Conservation (phyloP, 2,888 invertebrate species). For the Elmis aenea region DNA sequence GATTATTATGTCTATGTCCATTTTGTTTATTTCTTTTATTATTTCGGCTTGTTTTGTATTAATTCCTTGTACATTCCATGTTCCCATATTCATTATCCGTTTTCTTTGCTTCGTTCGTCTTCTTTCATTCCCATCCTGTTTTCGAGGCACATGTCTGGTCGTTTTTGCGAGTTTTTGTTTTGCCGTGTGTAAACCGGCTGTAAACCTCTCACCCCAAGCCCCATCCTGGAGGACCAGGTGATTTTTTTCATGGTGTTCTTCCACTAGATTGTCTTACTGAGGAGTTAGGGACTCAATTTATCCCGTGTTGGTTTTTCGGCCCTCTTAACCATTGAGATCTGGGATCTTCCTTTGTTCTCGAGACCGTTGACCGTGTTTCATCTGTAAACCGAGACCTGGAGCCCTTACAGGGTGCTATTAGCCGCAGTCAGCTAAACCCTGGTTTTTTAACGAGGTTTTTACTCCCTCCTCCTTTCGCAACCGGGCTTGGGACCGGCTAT, state of each 20-base stretch:
- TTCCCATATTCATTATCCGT: too few relatives aligned
- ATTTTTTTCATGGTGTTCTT: too few relatives aligned
- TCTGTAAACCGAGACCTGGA: slow-evolving; percentile 2
- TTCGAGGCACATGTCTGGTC: not conserved
- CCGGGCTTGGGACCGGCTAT: too few relatives aligned
- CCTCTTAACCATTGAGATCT: too few relatives aligned
- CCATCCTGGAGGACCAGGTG: slow-evolving; percentile 1
- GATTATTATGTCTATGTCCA: slow-evolving; percentile 12
- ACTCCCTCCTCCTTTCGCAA: too few relatives aligned
- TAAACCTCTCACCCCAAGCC: not conserved
- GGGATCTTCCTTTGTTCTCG: not conserved
- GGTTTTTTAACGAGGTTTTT: slow-evolving; percentile 4
- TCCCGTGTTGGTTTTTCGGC: too few relatives aligned
- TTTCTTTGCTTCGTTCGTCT: slow-evolving; percentile 30
- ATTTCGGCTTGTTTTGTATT: slow-evolving; percentile 6
- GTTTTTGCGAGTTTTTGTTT: too few relatives aligned
- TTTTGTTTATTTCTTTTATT: slow-evolving; percentile 1
- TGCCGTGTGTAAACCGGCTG: not conserved
- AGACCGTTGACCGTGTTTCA: not conserved
- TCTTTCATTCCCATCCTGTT: not conserved
- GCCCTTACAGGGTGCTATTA: slow-evolving; percentile 3
- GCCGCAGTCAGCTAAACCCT: slow-evolving; percentile 3
- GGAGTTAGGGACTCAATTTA: too few relatives aligned
- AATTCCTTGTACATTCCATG: slow-evolving; percentile 12
- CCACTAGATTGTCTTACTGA: too few relatives aligned